A percentile compares a stretch with the other conserved stretches of the same genome.
These are phyloP conservation scores for Aramus guarauna DNA, from an alignment of 2,113 vertebrate genomes.

Conservation along the genomic window DNA sequence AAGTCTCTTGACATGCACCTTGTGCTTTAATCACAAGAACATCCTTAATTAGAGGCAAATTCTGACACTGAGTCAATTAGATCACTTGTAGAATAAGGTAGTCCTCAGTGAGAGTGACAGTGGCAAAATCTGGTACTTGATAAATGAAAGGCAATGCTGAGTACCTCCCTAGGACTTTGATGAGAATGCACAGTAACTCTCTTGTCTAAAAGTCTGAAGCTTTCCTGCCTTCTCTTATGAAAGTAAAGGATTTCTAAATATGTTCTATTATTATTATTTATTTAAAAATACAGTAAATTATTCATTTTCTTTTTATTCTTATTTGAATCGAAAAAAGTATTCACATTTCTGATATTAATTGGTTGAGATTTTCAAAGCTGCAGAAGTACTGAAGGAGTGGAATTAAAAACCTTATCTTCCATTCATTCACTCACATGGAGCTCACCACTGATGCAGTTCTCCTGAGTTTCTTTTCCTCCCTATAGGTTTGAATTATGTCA, in stretches of 20 bases:
- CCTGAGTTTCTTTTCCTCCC: background rate
- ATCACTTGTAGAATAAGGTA: constrained; percentile 18
- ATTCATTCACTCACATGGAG: background rate
- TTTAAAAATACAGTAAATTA: background rate
- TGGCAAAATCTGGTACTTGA: constrained; percentile 28
- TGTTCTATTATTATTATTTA: background rate
- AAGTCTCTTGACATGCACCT: constrained; percentile 1
- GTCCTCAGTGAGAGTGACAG: background rate
- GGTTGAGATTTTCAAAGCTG: background rate
- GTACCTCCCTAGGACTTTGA: background rate
- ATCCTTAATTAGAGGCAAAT: constrained; percentile 35
- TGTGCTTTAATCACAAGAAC: constrained; percentile 39
- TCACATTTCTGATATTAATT: background rate
- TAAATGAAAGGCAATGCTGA: constrained; percentile 17
- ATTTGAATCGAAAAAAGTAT: background rate
- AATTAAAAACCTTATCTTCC: background rate
- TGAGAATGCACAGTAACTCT: background rate
- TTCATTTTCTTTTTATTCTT: background rate
- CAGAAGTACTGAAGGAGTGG: background rate
- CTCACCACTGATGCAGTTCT: background rate
- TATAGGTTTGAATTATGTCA: background rate
- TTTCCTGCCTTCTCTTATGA: background rate
- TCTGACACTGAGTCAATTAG: constrained; percentile 23
- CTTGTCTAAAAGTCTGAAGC: background rate
- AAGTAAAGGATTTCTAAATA: constrained; percentile 14